Evolutionary conservation across 2,888 invertebrate genomes (phyloP), one percentile per base, ranked within the genome.

Genomic region (Diachrysia chrysitis): DNA sequence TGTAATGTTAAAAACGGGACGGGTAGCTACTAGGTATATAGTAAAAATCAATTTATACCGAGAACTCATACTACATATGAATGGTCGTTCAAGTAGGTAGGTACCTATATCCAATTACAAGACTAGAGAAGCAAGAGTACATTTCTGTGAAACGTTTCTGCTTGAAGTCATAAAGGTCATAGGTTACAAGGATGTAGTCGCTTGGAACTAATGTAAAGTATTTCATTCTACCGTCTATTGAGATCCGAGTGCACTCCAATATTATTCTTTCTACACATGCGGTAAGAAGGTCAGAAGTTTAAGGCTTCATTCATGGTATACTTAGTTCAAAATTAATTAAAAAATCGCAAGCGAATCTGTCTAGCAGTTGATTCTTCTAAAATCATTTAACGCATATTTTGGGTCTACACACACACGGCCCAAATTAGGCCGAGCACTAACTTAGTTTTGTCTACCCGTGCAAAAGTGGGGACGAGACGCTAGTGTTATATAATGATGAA

Each of bases 241-340:
- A 67, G 51, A 56, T 62, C 55, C 19, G 58, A 69, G 67, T 73
- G 73, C 66, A 73, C 63, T 73, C 51, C 51, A 57, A 66, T 63
- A 60, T 25, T 66, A 66, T 60, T 60, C 21, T 57, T 56, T 66
- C 55, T 9, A 4, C 29, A 14, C 35, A 23, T 19, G 14, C 35
- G 2, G 35, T 51, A 60, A 19, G 32, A 14, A 19, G 4, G 48
- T 1, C 25, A 58, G 21, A 14, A 53, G 32, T 16, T 7, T 56
- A 14, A 35, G 42, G n/a, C 7, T n/a, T 14, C 14, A 5, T 32
- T 10, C 1, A 16, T 7, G 23, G 23, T 23, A 53, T 25, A 7
- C 2, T 9, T n/a, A n/a, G 5, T 35, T 16, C 12, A 19, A 17
- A 5, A 2, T 25, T 5, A 3, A 3, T 25, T 25, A 3, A 25